Conservation (phyloP, 2,797 vertebrate genomes). For the Odontamblyopus rebecca region DNA sequence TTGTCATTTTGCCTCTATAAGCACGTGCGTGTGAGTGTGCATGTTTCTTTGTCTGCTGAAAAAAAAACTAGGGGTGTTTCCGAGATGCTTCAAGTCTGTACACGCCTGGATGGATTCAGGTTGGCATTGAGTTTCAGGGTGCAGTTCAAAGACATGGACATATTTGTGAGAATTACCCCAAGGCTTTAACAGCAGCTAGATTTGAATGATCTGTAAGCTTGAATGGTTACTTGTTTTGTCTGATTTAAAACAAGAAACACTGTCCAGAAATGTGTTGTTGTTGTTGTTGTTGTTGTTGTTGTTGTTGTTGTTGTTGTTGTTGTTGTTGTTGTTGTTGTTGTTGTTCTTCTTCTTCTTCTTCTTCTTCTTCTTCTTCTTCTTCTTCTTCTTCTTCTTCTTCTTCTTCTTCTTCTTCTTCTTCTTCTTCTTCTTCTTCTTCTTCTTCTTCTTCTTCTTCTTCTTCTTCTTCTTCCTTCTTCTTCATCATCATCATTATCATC, state of each 20-base stretch:
- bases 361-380: too few species aligned
- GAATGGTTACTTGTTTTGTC: conserved; percentile 13
- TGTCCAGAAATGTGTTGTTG: conserved; percentile 21
- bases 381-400: too few species aligned
- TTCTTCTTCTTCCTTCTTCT: conserved; percentile 18
- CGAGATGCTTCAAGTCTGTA: conserved; percentile 45
- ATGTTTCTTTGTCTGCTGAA: conserved; percentile 49
- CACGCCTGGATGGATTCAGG: conserved; percentile 42
- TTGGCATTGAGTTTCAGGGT: conserved; percentile 44
- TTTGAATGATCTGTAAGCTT: conserved; percentile 32
- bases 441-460: too few species aligned
- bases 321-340: too few species aligned
- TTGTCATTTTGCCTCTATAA: conserved; percentile 41
- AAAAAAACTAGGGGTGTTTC: conserved; percentile 46
- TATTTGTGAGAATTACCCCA: conserved; percentile 25
- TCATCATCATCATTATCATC: conserved; percentile 17
- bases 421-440: too few species aligned
- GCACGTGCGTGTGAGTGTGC: not conserved
- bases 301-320: too few species aligned
- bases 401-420: too few species aligned
- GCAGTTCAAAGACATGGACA: conserved; percentile 39
- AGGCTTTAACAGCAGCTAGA: conserved; percentile 18
- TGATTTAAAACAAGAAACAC: conserved; percentile 10
- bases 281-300: too few species aligned
- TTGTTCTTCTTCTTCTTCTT: too few species aligned